These are phyloP conservation scores for Campylomormyrus tamandua DNA, from an alignment of 2,113 vertebrate genomes.

Conservation along the genomic window DNA sequence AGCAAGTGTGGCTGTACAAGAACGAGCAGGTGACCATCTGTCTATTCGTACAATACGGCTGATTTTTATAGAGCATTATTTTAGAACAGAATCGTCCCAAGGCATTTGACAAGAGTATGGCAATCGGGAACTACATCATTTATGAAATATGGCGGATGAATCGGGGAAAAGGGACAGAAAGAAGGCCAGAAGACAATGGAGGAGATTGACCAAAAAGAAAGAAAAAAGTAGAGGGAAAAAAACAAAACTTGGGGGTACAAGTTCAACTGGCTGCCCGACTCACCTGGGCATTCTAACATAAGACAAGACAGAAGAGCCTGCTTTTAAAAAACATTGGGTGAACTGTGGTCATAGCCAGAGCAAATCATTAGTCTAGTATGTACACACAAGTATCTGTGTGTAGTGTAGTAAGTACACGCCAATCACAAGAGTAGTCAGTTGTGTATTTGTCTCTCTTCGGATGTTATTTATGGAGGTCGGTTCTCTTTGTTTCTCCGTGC, in stretches of 20 bases:
- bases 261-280: background rate
- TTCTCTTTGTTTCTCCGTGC: constrained; percentile 11
- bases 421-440: background rate
- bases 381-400: background rate
- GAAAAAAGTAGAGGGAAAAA: background rate
- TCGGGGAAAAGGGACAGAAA: background rate
- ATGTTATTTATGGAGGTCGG: background rate
- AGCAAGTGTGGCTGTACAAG: constrained; percentile 93
- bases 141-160: background rate
- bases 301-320: background rate
- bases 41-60: background rate
- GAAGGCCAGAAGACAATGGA: background rate
- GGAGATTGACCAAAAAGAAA: background rate
- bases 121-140: background rate
- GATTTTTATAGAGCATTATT: background rate
- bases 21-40: constrained; percentile 75
- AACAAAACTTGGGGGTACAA: background rate
- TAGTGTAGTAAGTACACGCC: background rate
- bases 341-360: background rate
- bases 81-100: background rate
- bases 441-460: background rate
- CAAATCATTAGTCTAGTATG: background rate
- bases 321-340: background rate
- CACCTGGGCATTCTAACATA: background rate
- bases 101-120: background rate